Conservation (phyloP, 1,140 invertebrate genomes). For the Cyclargus thomasi region DNA sequence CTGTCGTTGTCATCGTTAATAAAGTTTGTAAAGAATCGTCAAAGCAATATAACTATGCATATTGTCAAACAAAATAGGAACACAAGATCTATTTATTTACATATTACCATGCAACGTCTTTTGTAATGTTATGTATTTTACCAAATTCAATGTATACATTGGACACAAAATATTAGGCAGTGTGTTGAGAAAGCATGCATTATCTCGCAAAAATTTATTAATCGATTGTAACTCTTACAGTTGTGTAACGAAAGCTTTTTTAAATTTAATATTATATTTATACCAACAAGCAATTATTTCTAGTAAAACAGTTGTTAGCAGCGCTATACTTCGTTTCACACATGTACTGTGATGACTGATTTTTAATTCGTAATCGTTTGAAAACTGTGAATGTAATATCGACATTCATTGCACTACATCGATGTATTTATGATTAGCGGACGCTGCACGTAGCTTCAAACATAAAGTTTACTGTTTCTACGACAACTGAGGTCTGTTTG, state of each 20-base stretch:
- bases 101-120: constrained; percentile 52
- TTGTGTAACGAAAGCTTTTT: constrained; percentile 13
- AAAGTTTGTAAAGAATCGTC: constrained; percentile 20
- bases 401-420: constrained; percentile 20
- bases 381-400: constrained; percentile 2
- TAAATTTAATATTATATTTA: background rate
- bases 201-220: background rate
- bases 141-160: background rate
- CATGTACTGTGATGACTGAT: background rate
- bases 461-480: background rate
- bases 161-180: background rate
- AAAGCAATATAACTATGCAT: constrained; percentile 42
- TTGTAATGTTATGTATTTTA: constrained; percentile 9
- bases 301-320: background rate
- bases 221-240: background rate
- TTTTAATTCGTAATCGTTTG: background rate
- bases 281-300: too few relatives aligned
- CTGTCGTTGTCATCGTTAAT: constrained; percentile 1
- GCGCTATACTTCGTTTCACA: background rate
- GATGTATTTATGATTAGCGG: constrained; percentile 11
- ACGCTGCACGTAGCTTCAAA: background rate
- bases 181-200: constrained; percentile 13
- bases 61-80: constrained; percentile 29
- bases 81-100: constrained; percentile 36
- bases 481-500: too few relatives aligned